Percentiles rank a stretch among this genome's conserved stretches.
Conservation (phyloP, 2,888 invertebrate species). For the Trypoxylon attenuatum region DNA sequence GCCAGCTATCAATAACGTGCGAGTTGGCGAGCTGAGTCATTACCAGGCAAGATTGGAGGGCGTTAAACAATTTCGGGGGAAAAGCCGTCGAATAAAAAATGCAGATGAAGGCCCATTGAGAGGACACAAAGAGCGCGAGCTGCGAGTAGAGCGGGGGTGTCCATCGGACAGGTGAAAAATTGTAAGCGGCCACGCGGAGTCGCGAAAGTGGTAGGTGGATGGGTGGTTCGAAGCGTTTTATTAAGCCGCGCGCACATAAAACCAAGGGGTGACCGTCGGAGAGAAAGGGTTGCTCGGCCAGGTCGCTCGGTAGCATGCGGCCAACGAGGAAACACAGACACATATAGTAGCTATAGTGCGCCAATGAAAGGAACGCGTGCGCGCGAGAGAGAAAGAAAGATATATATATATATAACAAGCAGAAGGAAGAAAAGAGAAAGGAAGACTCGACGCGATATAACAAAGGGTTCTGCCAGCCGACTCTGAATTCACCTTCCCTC, state of each 20-base stretch:
- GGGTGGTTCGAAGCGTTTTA: constrained; percentile 52
- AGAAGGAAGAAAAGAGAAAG: constrained; percentile 44
- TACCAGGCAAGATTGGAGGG: background rate
- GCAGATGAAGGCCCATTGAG: background rate
- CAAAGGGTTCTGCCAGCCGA: constrained; percentile 44
- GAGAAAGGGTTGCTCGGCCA: background rate
- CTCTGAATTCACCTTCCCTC: constrained; percentile 44
- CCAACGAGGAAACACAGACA: background rate
- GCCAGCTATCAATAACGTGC: no score
- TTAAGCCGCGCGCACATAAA: constrained; percentile 48
- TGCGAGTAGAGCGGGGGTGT: background rate
- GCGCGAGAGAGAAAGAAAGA: no score
- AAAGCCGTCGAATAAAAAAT: background rate
- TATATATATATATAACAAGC: no score
- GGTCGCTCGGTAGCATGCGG: no score
- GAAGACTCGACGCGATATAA: constrained; percentile 47
- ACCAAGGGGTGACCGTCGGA: constrained; percentile 28
- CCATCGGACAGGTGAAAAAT: background rate
- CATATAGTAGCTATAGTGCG: constrained; percentile 11
- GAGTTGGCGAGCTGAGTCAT: no score
- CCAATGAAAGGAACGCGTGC: constrained; percentile 25
- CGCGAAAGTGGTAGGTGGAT: constrained; percentile 19
- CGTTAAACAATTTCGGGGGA: no score
- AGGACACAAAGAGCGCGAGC: background rate
- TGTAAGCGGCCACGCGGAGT: constrained; percentile 3